phyloP scores from a whole-genome alignment of 2,797 vertebrate species.

The Melanotaenia trifasciata region DNA sequence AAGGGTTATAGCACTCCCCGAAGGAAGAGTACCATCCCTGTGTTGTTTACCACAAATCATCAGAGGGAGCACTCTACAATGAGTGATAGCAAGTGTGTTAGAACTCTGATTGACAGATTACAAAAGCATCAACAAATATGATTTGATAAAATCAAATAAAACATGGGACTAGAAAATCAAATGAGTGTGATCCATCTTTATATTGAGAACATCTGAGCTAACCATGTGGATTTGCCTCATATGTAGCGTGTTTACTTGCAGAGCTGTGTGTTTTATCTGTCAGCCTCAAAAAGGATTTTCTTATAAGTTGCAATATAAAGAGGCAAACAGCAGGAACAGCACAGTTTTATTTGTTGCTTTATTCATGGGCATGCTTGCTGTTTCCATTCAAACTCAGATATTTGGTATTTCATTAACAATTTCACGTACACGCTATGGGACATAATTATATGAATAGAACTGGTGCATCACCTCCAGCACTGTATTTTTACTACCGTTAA shows the following conservation, averaged over 20 bases:
- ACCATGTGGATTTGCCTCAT: slow-evolving; percentile 20
- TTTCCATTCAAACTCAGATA: background rate
- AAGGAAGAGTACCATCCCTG: slow-evolving; percentile 57
- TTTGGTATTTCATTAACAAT: background rate
- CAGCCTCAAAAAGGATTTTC: slow-evolving; percentile 13
- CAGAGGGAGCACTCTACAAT: slow-evolving; percentile 52
- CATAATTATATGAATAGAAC: background rate
- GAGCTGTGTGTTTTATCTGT: slow-evolving; percentile 13
- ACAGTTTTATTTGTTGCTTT: slow-evolving; percentile 23
- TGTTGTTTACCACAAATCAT: slow-evolving; percentile 53
- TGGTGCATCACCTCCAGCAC: background rate
- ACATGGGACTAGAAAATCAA: slow-evolving; percentile 49
- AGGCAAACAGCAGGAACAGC: background rate
- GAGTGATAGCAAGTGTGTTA: slow-evolving; percentile 53
- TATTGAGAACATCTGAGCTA: slow-evolving; percentile 52
- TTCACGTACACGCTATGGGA: background rate
- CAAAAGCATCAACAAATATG: slow-evolving; percentile 57
- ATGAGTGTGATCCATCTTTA: slow-evolving; percentile 49
- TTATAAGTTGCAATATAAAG: slow-evolving; percentile 10
- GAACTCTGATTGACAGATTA: slow-evolving; percentile 63
- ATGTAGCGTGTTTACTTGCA: slow-evolving; percentile 37
- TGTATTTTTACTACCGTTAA: background rate
- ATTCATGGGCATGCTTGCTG: background rate
- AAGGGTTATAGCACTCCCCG: slow-evolving; percentile 73
- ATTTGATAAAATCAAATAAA: slow-evolving; percentile 64